phyloP scores from a whole-genome alignment of 1,140 invertebrate species.

The Caenorhabditis remanei region DNA sequence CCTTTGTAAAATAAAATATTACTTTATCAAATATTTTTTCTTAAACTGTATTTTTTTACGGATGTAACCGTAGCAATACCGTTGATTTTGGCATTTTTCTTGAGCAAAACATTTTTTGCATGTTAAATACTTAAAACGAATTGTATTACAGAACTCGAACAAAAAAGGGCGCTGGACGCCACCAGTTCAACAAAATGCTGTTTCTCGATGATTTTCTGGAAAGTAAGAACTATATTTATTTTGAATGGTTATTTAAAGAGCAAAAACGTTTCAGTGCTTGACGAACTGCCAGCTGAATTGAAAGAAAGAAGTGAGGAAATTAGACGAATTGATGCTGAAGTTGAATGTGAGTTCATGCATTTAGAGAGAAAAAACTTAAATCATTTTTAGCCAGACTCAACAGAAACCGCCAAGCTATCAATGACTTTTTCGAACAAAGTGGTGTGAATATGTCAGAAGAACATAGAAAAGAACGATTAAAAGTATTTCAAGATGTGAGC shows the following conservation, averaged over 20 bases:
- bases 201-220: slow-evolving; percentile 68
- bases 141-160: not conserved
- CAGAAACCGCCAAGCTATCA: slow-evolving; percentile 13
- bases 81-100: too few species aligned
- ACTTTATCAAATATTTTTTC: slow-evolving; percentile 22
- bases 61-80: too few species aligned
- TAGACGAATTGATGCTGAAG: slow-evolving; percentile 53
- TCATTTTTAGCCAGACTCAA: slow-evolving; percentile 44
- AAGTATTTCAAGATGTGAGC: not conserved
- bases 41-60: not conserved
- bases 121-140: not conserved
- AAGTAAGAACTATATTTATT: slow-evolving; percentile 57
- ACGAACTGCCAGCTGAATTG: slow-evolving; percentile 60
- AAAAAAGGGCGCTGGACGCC: not conserved
- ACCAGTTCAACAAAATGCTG: slow-evolving; percentile 51
- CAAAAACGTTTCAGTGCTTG: slow-evolving; percentile 54
- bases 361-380: not conserved
- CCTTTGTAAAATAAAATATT: slow-evolving; percentile 56
- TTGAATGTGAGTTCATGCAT: slow-evolving; percentile 38
- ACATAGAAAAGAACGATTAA: slow-evolving; percentile 8
- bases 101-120: not conserved
- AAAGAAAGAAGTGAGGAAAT: slow-evolving; percentile 61
- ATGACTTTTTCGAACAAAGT: slow-evolving; percentile 53
- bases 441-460: slow-evolving; percentile 45
- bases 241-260: not conserved